Evolutionary conservation across 2,797 vertebrate species (phyloP).

Genomic region (Coracias cyanogaster): DNA sequence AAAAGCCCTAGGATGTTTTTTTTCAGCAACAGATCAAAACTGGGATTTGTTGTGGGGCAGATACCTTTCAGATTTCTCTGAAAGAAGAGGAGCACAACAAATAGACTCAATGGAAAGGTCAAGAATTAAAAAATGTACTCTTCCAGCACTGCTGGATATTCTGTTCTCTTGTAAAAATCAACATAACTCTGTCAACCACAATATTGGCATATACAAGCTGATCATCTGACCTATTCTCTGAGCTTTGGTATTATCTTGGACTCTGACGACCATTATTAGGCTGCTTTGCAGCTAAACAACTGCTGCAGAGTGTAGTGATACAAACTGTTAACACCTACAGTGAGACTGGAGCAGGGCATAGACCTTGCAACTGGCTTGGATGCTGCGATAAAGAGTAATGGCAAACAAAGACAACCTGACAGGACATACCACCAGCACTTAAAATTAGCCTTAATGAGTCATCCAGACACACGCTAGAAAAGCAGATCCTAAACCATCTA

Average conservation of each 20-base stretch:
- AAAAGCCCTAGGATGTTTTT: background rate
- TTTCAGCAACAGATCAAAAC: background rate
- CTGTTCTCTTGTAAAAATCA: conserved; percentile 9
- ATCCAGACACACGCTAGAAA: background rate
- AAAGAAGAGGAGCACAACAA: background rate
- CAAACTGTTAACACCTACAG: conserved; percentile 2
- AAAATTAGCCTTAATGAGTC: conserved; percentile 32
- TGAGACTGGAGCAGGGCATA: background rate
- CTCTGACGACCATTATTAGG: background rate
- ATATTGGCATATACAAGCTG: background rate
- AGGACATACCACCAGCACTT: background rate
- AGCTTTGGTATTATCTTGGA: background rate
- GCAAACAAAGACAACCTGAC: background rate
- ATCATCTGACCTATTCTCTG: background rate
- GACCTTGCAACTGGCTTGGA: background rate
- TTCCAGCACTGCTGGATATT: background rate
- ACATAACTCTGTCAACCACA: background rate
- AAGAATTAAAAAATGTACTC: background rate
- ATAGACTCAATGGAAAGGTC: background rate
- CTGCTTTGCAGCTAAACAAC: background rate
- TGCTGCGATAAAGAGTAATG: background rate
- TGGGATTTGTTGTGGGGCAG: background rate
- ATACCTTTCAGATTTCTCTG: background rate
- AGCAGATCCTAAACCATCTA: background rate
- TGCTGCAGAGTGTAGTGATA: background rate